Conservation (phyloP, 2,888 invertebrate species). For the Dasypogon diadema region DNA sequence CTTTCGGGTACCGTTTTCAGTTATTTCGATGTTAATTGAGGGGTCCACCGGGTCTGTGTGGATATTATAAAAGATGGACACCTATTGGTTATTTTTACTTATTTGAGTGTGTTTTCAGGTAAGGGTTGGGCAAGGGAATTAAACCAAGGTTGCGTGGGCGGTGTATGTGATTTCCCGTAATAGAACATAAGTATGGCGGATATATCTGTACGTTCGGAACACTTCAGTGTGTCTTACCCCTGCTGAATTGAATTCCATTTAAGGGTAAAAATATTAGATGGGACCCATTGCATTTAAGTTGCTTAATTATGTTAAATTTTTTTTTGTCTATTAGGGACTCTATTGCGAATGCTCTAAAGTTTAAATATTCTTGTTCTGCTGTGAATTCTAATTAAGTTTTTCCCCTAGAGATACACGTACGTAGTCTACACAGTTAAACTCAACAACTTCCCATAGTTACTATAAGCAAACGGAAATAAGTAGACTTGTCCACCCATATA, state of each 20-base stretch:
- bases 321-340: too few relatives aligned
- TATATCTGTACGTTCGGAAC: neutral
- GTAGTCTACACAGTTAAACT: too few relatives aligned
- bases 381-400: conserved; percentile 9
- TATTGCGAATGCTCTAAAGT: conserved; percentile 27
- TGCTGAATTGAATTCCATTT: conserved; percentile 15
- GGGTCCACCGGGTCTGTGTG: conserved; percentile 24
- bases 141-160: conserved; percentile 16
- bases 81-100: conserved; percentile 33
- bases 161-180: conserved; percentile 18
- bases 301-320: conserved; percentile 44
- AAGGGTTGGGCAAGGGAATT: conserved; percentile 1
- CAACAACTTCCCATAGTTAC: too few relatives aligned
- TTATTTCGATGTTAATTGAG: conserved; percentile 49
- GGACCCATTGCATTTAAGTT: conserved; percentile 49
- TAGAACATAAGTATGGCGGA: conserved; percentile 8
- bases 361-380: neutral
- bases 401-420: too few relatives aligned
- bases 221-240: neutral
- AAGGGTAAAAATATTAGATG: conserved; percentile 36
- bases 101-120: neutral
- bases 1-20: conserved; percentile 31
- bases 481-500: too few relatives aligned
- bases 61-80: conserved; percentile 30
- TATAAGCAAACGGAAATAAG: too few relatives aligned